Percentiles rank a stretch among this genome's conserved stretches.
These are phyloP conservation scores for Pristis pectinata DNA, from an alignment of 2,797 vertebrate species.

Conservation along the genomic window DNA sequence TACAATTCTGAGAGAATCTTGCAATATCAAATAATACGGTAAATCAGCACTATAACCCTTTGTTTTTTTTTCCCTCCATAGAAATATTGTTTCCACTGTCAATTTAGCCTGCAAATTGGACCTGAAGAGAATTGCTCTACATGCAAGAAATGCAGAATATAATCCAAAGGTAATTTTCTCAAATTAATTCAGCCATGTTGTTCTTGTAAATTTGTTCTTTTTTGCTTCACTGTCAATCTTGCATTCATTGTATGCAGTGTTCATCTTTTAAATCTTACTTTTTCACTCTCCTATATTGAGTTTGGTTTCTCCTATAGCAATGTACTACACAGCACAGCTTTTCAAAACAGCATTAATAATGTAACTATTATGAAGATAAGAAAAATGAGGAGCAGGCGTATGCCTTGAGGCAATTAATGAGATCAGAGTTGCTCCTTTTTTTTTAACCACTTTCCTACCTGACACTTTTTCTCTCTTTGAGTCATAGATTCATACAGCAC, in stretches of 20 bases:
- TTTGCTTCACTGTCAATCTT: not conserved
- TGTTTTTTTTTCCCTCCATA: conserved; percentile 44
- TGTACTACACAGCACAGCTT: not conserved
- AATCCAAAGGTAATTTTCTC: conserved; percentile 83
- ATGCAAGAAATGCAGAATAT: conserved; percentile 90
- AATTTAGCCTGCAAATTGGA: conserved; percentile 87
- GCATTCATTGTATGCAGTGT: not conserved
- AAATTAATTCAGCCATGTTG: conserved; percentile 1
- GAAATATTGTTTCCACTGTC: conserved; percentile 93
- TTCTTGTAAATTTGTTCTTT: not conserved
- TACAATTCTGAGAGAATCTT: too few species aligned
- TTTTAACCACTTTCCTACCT: too few species aligned
- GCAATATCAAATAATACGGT: too few species aligned
- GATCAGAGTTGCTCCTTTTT: too few species aligned
- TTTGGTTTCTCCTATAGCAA: not conserved
- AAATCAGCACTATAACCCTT: too few species aligned
- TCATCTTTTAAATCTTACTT: too few species aligned
- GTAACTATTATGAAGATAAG: too few species aligned
- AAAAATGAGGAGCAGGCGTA: too few species aligned
- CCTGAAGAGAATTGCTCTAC: conserved; percentile 87
- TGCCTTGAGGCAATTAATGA: too few species aligned
- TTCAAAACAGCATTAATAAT: not conserved
- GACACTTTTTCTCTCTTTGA: too few species aligned
- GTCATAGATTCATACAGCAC: too few species aligned
- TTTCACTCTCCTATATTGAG: not conserved